Evolutionary conservation across 92 coral and sea anemone genomes (phyloP).

Genomic region (Isaurus tuberculatus): DNA sequence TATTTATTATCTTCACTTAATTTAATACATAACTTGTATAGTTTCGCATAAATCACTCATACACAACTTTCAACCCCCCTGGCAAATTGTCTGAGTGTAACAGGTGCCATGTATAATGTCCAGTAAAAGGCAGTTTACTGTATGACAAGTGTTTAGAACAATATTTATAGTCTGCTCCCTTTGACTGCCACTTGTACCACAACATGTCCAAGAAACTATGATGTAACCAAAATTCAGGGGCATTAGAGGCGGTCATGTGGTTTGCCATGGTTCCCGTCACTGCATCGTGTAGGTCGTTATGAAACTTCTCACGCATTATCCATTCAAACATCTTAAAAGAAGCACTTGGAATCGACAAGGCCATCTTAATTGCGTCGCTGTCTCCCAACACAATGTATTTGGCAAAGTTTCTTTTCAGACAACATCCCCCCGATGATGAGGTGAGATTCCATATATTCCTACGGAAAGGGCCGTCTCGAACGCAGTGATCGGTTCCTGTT

Average conservation of each 20-base stretch:
- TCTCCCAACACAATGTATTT: conserved; percentile 26
- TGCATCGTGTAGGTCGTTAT: conserved; percentile 73
- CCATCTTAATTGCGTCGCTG: conserved; percentile 32
- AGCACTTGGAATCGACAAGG: conserved; percentile 41
- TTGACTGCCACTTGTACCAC: conserved; percentile 82
- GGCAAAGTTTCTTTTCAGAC: conserved; percentile 66
- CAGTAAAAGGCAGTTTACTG: conserved; percentile 69
- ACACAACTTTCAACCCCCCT: conserved; percentile 61
- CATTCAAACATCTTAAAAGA: conserved; percentile 60
- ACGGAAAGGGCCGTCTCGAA: conserved; percentile 68
- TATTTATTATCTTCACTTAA: no score
- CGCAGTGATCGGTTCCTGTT: conserved; percentile 43
- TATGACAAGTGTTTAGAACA: conserved; percentile 56
- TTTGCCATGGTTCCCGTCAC: conserved; percentile 70
- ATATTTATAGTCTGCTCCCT: conserved; percentile 54
- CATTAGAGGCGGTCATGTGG: conserved; percentile 65
- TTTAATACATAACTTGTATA: no score
- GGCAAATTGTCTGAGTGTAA: conserved; percentile 78
- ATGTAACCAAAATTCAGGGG: conserved; percentile 90
- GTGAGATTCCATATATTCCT: conserved; percentile 59
- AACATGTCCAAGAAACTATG: conserved; percentile 89
- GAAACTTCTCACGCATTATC: conserved; percentile 64
- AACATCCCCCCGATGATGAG: conserved; percentile 62
- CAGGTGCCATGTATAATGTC: conserved; percentile 73
- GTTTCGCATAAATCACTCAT: conserved; percentile 24